A percentile compares a stretch with the other conserved stretches of the same genome.
phyloP scores from a whole-genome alignment of 2,888 invertebrate species.

The Meliscaeva auricollis region DNA sequence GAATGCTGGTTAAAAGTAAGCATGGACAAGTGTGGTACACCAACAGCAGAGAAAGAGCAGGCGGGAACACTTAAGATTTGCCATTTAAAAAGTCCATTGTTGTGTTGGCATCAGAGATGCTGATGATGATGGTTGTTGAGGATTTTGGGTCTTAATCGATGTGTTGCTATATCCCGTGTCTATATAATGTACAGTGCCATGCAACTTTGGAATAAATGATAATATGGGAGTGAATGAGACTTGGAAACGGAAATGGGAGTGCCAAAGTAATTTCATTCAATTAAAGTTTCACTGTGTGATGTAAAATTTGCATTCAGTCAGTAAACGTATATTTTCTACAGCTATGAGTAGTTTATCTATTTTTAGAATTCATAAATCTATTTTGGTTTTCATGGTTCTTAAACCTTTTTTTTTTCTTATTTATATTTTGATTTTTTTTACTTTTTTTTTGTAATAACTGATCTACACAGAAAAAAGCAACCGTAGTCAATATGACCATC shows the following conservation, averaged over 20 bases:
- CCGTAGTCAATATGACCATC: no score
- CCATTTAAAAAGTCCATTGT: constrained; percentile 42
- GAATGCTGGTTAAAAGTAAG: constrained; percentile 12
- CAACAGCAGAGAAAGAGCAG: constrained; percentile 2
- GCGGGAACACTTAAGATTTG: constrained; percentile 18
- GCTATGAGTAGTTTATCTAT: background rate
- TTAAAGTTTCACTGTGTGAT: constrained; percentile 14
- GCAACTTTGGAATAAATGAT: constrained; percentile 34
- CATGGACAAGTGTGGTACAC: constrained; percentile 31
- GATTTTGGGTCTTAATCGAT: constrained; percentile 65
- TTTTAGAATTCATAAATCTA: background rate
- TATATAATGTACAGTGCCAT: constrained; percentile 20
- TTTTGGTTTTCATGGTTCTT: background rate
- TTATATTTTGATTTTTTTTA: no score
- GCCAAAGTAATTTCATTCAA: constrained; percentile 43
- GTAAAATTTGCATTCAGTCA: constrained; percentile 28
- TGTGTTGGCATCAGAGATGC: constrained; percentile 20
- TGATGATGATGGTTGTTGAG: constrained; percentile 45
- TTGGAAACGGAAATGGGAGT: constrained; percentile 65
- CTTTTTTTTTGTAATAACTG: no score
- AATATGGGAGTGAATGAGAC: constrained; percentile 54
- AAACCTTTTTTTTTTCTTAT: no score
- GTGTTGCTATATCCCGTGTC: constrained; percentile 10
- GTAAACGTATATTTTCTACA: background rate
- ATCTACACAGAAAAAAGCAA: no score